Conservation (phyloP, 2,888 invertebrate genomes). For the Caenorhabditis sinica region DNA sequence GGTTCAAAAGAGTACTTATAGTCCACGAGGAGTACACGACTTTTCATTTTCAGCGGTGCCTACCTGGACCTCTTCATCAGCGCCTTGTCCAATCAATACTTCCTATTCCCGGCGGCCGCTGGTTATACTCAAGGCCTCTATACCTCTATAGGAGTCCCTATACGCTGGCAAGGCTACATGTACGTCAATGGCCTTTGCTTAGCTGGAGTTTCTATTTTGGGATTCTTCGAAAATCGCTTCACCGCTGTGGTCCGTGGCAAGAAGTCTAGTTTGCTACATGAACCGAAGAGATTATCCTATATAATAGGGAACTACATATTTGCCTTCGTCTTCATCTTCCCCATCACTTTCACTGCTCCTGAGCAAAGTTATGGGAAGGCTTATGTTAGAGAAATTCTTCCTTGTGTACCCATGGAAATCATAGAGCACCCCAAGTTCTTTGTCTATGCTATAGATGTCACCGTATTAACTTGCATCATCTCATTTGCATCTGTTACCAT, state of each 20-base stretch:
- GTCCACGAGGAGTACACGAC: too few species aligned
- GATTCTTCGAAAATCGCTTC: constrained; percentile 21
- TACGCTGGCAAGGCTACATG: constrained; percentile 22
- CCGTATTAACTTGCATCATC: constrained; percentile 10
- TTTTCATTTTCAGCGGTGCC: constrained; percentile 22
- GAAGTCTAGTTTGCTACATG: background rate
- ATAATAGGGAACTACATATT: constrained; percentile 7
- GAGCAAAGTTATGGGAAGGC: constrained; percentile 16
- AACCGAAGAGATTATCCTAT: background rate
- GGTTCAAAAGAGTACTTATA: too few species aligned
- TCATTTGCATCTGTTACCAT: background rate
- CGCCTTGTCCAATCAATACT: constrained; percentile 23
- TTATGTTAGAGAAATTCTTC: constrained; percentile 14
- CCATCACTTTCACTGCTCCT: constrained; percentile 30
- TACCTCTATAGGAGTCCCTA: constrained; percentile 11
- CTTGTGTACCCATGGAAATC: constrained; percentile 21
- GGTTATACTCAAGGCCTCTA: constrained; percentile 16
- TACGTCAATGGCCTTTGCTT: constrained; percentile 5
- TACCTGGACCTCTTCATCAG: constrained; percentile 29
- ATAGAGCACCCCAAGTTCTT: constrained; percentile 32
- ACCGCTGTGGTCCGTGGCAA: constrained; percentile 9
- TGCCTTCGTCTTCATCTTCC: constrained; percentile 13
- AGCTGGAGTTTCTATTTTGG: constrained; percentile 2
- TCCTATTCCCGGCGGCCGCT: constrained; percentile 11
- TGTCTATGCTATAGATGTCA: constrained; percentile 37